Percentiles rank a stretch among this genome's conserved stretches.
Conservation (phyloP, 2,113 vertebrate genomes). For the Oceanites oceanicus region DNA sequence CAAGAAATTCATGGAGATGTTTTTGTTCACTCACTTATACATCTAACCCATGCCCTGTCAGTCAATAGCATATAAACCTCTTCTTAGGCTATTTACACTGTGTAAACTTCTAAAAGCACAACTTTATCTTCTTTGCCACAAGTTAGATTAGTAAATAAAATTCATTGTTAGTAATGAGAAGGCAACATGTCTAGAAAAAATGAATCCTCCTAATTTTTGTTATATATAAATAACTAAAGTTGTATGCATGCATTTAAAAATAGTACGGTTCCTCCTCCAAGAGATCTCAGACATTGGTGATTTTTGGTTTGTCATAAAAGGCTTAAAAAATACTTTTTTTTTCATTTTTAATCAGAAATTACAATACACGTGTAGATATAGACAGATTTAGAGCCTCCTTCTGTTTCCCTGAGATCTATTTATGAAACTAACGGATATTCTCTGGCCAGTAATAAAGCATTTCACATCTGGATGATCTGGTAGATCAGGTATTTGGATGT, state of each 20-base stretch:
- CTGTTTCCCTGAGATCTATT: background rate
- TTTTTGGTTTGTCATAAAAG: background rate
- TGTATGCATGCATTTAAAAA: background rate
- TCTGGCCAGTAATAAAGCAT: background rate
- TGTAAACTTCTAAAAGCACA: background rate
- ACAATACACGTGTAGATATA: background rate
- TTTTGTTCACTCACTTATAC: background rate
- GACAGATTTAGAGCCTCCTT: background rate
- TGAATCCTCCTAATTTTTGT: background rate
- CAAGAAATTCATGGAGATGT: background rate
- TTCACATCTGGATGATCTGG: background rate
- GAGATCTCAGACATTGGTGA: background rate
- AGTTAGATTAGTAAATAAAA: background rate
- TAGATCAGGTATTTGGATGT: background rate
- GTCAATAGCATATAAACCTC: background rate
- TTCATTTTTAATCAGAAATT: background rate
- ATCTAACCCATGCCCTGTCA: background rate
- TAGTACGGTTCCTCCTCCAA: background rate
- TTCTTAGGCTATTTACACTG: background rate
- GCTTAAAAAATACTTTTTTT: background rate
- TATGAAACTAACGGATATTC: background rate
- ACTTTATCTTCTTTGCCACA: background rate
- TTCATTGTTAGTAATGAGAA: background rate
- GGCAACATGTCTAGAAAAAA: background rate
- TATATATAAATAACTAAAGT: background rate